phyloP scores from a whole-genome alignment of 2,797 vertebrate species.

The Catamblyrhynchus diadema region DNA sequence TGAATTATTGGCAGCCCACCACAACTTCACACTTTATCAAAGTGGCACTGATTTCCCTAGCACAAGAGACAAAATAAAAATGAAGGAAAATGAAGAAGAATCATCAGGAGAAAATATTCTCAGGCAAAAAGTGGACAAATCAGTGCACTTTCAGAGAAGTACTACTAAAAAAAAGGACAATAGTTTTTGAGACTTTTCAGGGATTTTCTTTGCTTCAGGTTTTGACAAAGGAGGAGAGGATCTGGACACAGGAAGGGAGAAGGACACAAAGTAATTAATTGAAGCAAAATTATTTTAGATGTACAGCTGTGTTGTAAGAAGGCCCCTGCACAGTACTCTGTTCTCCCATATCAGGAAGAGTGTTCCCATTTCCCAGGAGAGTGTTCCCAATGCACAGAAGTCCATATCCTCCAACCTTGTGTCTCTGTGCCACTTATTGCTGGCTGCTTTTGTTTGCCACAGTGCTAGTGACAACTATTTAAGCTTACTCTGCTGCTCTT shows the following conservation, averaged over 20 bases:
- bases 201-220: not conserved
- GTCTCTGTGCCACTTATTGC: not conserved
- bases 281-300: not conserved
- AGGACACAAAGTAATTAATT: not conserved
- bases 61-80: not conserved
- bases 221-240: not conserved
- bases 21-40: not conserved
- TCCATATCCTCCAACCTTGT: not conserved
- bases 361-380: not conserved
- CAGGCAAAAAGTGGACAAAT: not conserved
- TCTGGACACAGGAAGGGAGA: not conserved
- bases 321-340: accelerated
- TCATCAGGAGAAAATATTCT: not conserved
- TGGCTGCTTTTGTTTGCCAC: not conserved
- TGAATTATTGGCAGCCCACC: not conserved
- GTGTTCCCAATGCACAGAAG: not conserved
- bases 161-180: not conserved
- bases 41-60: not conserved
- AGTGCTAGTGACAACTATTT: not conserved
- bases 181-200: not conserved
- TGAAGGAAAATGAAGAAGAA: not conserved
- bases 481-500: not conserved
- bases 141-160: not conserved
- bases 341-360: not conserved
- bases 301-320: not conserved